Evolutionary conservation across 2,888 invertebrate genomes (phyloP), one percentile per base, ranked within the genome.

Genomic region (Meiosimyza platycephala): DNA sequence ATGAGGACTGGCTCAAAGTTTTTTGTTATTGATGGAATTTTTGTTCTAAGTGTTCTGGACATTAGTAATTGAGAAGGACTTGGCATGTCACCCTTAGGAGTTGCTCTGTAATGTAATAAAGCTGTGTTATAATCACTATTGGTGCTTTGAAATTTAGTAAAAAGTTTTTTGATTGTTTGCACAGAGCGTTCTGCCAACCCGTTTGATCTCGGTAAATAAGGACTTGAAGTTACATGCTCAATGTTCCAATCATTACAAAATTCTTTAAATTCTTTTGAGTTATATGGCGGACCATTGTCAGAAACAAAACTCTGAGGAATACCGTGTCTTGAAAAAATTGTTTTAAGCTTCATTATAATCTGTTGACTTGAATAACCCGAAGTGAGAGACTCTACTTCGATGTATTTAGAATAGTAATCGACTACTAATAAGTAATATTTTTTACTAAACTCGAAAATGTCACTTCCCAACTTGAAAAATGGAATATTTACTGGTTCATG

Each of bases 291-390:
- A 59, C 28, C 22, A 7, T 59, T 59, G 3, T 59, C 57, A 6
- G 57, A 59, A 16, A 59, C 28, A 2, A 28, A 28, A 28, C 28
- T 59, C 13, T 16, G 11, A 6, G 57, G 57, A 7, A 73, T 66
- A 7, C 72, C 72, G 69, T 75, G 72, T 11, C 71, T 52, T 15
- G 73, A 52, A 52, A 73, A 75, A 18, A 67, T 67, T 5, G 71
- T 64, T 48, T 73, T 75, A 18, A 73, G 52, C 54, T 73, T 52
- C 4, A n/a, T 57, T 2, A 71, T 71, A 52, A 75, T 68, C 15
- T 47, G 40, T 6, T 18, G 22, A n/a, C 62, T 67, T 28, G 55
- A 50, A 40, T 64, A 67, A 13, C 66, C 66, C 47, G 15, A n/a
- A 54, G 16, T 40, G 11, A 72, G 60, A 15, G 47, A 16, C 3